phyloP scores from a whole-genome alignment of 2,888 invertebrate species.

The Abrostola triplasia region DNA sequence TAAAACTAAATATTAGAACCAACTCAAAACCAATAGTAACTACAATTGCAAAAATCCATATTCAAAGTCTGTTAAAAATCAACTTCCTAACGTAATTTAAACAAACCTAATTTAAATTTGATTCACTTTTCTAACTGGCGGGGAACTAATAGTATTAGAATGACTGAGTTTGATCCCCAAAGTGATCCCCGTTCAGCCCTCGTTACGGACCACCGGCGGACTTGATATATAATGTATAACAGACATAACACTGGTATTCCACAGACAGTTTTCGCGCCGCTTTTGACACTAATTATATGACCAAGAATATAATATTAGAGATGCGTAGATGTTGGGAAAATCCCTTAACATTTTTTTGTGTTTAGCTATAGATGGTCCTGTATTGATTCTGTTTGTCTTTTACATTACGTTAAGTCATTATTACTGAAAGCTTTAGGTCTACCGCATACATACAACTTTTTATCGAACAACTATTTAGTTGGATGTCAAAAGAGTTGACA shows the following conservation, averaged over 20 bases:
- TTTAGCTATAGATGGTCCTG: background rate
- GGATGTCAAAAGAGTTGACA: too few species aligned
- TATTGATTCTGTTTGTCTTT: background rate
- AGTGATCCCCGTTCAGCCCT: slow-evolving; percentile 38
- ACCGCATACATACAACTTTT: too few species aligned
- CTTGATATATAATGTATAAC: slow-evolving; percentile 59
- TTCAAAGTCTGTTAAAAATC: background rate
- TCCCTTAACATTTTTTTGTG: background rate
- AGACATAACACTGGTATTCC: slow-evolving; percentile 40
- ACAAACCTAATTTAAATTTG: background rate
- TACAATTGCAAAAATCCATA: background rate
- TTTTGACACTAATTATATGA: slow-evolving; percentile 62
- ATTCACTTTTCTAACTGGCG: slow-evolving; percentile 10
- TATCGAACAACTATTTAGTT: too few species aligned
- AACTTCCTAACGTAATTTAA: background rate
- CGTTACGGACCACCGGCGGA: slow-evolving; percentile 44
- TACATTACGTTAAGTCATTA: too few species aligned
- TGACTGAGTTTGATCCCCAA: slow-evolving; percentile 27
- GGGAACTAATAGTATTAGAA: slow-evolving; percentile 36
- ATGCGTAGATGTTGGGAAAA: slow-evolving; percentile 6
- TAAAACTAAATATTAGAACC: too few species aligned
- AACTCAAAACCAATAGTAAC: too few species aligned
- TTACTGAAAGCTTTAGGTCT: too few species aligned
- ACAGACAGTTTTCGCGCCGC: slow-evolving; percentile 63
- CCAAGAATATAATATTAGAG: slow-evolving; percentile 30